Evolutionary conservation across 1,140 invertebrate species (phyloP), one percentile per base, ranked within the genome.

Genomic region (Diorhabda elongata): DNA sequence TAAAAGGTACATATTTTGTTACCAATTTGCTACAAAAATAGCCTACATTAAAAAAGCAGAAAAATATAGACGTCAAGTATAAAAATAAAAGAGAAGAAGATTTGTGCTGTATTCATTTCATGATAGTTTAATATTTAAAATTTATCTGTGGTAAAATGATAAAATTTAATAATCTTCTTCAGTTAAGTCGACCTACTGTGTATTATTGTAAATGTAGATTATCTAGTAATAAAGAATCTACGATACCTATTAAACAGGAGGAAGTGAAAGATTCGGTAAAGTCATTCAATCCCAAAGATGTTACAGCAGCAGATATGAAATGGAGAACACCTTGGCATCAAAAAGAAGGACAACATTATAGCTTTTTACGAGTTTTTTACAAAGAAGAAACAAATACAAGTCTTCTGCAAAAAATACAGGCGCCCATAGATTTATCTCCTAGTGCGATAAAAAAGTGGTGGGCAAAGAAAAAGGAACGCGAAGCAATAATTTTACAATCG

Each of bases 241-340:
- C 43, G 5, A 5, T 52, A 41, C 45, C 63, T 52, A 4, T 6
- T 11, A 64, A 64, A 64, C 6, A 42, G 44, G 58, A n/a, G 2
- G n/a, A 43, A 60, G 42, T 26, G 26, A 26, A 26, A 26, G 26
- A 26, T 26, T 11, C 8, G 8, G 4, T 43, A 59, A 59, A 44
- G 57, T 44, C 26, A 0, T 66, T 3, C 42, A 52, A 42, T 52
- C 58, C 62, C 3, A 72, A 72, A 42, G 75, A 76, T 26, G 73
- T 76, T 4, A 79, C 81, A 11, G 82, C 82, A 74, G 74, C 79
- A 58, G 71, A 74, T 70, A 66, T 84, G n/a, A 66, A 78, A 60
- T 84, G 83, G 83, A 76, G 83, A 42, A 81, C 77, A 42, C 78
- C 81, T 0, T 79, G 81, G 69, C 78, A 81, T 45, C 76, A 84